phyloP scores from a whole-genome alignment of 2,888 invertebrate species.

The Tinea pellionella region DNA sequence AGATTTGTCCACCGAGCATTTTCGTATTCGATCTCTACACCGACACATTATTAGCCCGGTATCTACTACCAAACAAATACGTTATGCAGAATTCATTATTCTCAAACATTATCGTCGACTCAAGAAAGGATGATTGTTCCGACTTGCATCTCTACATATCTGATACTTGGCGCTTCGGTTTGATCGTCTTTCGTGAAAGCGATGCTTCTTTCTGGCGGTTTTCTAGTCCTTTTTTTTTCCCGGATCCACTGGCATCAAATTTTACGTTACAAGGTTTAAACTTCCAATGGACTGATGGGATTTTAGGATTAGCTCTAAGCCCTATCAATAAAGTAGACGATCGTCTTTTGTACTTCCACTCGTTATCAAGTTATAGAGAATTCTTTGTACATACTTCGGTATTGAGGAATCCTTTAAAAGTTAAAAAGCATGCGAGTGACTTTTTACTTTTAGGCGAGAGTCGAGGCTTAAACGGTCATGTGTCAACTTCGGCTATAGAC shows the following conservation, averaged over 20 bases:
- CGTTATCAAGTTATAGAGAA: constrained; percentile 84
- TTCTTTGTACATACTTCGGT: constrained; percentile 78
- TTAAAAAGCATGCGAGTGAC: constrained; percentile 38
- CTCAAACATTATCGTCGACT: constrained; percentile 75
- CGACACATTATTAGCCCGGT: constrained; percentile 72
- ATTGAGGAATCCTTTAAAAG: constrained; percentile 67
- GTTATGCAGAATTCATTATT: constrained; percentile 76
- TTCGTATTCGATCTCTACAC: constrained; percentile 77
- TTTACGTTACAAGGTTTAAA: constrained; percentile 80
- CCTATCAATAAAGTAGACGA: constrained; percentile 63
- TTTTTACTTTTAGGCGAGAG: constrained; percentile 55
- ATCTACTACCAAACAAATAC: constrained; percentile 73
- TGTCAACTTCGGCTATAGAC: constrained; percentile 80
- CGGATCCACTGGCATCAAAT: constrained; percentile 79
- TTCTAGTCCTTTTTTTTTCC: constrained; percentile 76
- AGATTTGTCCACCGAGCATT: constrained; percentile 79
- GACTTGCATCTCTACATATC: constrained; percentile 75
- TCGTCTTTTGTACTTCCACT: constrained; percentile 79
- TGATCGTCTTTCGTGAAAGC: constrained; percentile 72
- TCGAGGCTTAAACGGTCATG: constrained; percentile 74
- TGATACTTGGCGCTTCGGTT: constrained; percentile 77
- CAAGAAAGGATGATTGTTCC: constrained; percentile 68
- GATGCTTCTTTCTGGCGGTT: constrained; percentile 72
- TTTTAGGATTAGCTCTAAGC: constrained; percentile 80
- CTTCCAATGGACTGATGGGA: constrained; percentile 86